A percentile compares a stretch with the other conserved stretches of the same genome.
Evolutionary conservation across 30 jellyfish, hydroid and myxozoan species (phyloP).

Genomic region (Turritopsis rubra): DNA sequence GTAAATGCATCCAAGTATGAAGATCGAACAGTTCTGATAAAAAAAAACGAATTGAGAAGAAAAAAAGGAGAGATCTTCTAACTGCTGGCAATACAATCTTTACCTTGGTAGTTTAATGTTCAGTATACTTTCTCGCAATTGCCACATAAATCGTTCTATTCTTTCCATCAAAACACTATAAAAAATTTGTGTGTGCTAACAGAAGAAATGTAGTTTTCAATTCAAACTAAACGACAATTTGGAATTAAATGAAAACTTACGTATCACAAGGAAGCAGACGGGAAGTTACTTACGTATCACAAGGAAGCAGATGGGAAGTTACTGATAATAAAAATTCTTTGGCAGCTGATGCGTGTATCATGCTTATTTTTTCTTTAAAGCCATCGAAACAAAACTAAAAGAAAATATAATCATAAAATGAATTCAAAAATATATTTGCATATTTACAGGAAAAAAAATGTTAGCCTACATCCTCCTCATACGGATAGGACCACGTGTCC

Average conservation of each 20-base stretch:
- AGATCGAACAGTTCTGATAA: not conserved
- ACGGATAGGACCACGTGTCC: slow-evolving; percentile 9
- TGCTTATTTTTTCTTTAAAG: not conserved
- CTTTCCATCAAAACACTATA: not conserved
- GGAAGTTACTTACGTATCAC: not conserved
- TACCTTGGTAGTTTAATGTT: slow-evolving; percentile 11
- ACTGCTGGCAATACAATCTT: too few relatives aligned
- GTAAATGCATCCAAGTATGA: not conserved
- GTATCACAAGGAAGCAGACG: slow-evolving; percentile 8
- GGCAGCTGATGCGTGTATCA: not conserved
- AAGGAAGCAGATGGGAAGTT: not conserved
- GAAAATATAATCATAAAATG: not conserved
- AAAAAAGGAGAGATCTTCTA: too few relatives aligned
- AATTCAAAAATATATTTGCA: not conserved
- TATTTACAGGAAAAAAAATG: not conserved
- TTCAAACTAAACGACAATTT: not conserved
- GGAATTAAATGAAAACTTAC: not conserved
- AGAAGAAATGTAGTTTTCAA: not conserved
- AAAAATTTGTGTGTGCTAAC: not conserved
- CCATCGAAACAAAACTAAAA: not conserved
- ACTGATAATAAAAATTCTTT: not conserved
- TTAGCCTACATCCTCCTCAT: not conserved
- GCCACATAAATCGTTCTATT: slow-evolving; percentile 10
- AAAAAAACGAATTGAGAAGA: not conserved
- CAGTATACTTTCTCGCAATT: not conserved